phyloP scores from a whole-genome alignment of 1,140 invertebrate genomes.

The Battus philenor region DNA sequence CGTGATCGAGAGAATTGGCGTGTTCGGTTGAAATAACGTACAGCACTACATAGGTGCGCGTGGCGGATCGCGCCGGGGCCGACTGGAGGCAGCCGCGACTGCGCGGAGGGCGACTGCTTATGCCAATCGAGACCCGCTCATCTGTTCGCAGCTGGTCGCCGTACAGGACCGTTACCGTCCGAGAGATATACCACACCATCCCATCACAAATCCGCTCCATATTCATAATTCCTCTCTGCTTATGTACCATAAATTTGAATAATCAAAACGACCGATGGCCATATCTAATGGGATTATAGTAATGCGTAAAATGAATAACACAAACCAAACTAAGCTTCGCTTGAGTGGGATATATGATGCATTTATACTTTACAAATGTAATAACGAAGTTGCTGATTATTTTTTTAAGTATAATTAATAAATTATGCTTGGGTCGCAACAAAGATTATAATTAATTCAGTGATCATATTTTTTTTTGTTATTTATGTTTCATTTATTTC shows the following conservation, averaged over 20 bases:
- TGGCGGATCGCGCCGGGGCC: conserved; percentile 47
- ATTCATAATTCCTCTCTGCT: conserved; percentile 28
- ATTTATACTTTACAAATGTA: no score
- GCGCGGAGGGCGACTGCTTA: conserved; percentile 35
- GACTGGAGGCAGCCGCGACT: conserved; percentile 38
- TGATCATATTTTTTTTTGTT: no score
- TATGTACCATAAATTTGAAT: conserved; percentile 18
- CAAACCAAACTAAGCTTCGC: no score
- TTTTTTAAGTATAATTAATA: no score
- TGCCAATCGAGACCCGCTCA: conserved; percentile 31
- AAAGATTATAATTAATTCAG: no score
- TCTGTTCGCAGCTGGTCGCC: conserved; percentile 42
- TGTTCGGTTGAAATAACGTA: conserved; percentile 36
- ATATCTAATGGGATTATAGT: conserved; percentile 4
- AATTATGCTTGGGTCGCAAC: no score
- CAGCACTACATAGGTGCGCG: conserved; percentile 49
- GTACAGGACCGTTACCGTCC: conserved; percentile 32
- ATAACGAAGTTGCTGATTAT: no score
- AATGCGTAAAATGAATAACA: conserved; percentile 6
- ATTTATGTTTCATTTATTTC: no score
- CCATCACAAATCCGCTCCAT: conserved; percentile 33
- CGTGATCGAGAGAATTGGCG: conserved; percentile 31
- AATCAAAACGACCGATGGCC: not conserved
- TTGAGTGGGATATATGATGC: no score
- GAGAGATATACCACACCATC: conserved; percentile 26